Evolutionary conservation across 2,113 vertebrate species (phyloP).

Genomic region (Coreoperca whiteheadi): DNA sequence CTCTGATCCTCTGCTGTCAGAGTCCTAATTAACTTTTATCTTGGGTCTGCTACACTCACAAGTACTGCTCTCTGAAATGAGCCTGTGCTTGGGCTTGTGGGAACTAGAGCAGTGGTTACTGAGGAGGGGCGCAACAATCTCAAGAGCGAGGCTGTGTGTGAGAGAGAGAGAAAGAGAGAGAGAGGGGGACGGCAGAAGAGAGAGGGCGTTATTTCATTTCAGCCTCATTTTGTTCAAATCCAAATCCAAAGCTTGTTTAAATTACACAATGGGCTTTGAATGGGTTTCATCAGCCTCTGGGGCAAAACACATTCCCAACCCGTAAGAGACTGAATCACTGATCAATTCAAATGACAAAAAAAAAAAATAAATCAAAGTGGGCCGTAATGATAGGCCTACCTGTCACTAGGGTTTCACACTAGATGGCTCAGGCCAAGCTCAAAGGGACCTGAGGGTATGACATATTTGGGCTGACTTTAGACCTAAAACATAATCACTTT

Average conservation of each 20-base stretch:
- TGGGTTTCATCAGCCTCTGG: constrained; percentile 39
- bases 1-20: constrained; percentile 42
- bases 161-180: constrained; percentile 4
- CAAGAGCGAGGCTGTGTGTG: constrained; percentile 27
- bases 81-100: constrained; percentile 51
- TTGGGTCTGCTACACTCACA: constrained; percentile 47
- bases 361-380: constrained; percentile 26
- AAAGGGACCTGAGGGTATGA: neutral
- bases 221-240: constrained; percentile 46
- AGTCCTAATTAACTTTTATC: constrained; percentile 72
- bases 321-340: constrained; percentile 33
- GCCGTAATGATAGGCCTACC: constrained; percentile 43
- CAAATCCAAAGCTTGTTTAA: constrained; percentile 46
- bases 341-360: constrained; percentile 43
- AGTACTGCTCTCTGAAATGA: constrained; percentile 55
- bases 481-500: neutral
- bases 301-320: constrained; percentile 11
- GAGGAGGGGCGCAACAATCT: constrained; percentile 29
- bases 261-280: constrained; percentile 47
- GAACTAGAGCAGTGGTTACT: constrained; percentile 62
- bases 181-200: neutral
- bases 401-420: constrained; percentile 24
- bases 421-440: neutral
- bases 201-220: constrained; percentile 42
- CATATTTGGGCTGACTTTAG: neutral